Percentiles rank a stretch among this genome's conserved stretches.
Evolutionary conservation across 2,113 vertebrate genomes (phyloP).

Genomic region (Ptychochromis oligacanthus): DNA sequence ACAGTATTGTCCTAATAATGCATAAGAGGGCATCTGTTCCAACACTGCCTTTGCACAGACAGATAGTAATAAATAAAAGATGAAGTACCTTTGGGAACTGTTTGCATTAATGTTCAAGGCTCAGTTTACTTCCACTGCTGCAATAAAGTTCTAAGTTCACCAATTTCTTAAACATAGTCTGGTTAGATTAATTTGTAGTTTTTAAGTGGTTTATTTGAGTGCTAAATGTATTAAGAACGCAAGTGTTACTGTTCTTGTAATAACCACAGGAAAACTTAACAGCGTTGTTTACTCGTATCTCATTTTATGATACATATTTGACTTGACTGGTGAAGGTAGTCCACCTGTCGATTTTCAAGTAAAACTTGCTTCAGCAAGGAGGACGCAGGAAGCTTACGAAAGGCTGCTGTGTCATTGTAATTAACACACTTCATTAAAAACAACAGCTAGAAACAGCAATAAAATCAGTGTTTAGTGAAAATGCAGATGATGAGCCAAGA

Average conservation of each 20-base stretch:
- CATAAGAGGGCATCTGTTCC: background rate
- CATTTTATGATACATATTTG: background rate
- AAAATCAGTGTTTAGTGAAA: slow-evolving; percentile 6
- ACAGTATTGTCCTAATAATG: background rate
- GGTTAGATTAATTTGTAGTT: background rate
- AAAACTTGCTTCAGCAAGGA: background rate
- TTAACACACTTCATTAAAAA: background rate
- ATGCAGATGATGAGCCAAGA: background rate
- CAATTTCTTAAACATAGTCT: background rate
- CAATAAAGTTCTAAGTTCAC: background rate
- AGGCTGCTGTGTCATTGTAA: background rate
- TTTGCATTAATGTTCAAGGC: background rate
- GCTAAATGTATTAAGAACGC: background rate
- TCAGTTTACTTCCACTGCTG: background rate
- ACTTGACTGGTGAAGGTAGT: background rate
- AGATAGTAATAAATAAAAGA: background rate
- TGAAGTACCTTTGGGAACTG: background rate
- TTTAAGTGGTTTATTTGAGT: background rate
- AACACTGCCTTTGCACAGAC: background rate
- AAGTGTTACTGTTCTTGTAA: background rate
- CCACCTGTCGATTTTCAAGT: background rate
- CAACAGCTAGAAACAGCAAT: background rate
- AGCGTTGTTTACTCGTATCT: background rate
- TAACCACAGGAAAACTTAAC: background rate
- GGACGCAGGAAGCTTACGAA: background rate